Conservation (phyloP, 2,888 invertebrate species). For the Cremastobaeus sp. region DNA sequence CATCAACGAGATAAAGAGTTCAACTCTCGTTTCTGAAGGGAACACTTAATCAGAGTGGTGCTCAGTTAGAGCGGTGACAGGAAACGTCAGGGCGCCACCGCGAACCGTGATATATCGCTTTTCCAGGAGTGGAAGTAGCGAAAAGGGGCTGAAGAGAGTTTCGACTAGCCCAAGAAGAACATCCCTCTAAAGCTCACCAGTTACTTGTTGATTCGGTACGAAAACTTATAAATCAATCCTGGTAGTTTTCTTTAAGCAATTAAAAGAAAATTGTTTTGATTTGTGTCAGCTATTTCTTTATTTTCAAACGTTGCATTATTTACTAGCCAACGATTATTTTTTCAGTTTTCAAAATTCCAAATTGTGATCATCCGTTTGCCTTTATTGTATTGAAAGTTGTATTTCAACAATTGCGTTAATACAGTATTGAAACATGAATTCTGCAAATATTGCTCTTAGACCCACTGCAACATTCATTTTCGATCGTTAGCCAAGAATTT, state of each 20-base stretch:
- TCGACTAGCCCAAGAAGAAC: constrained; percentile 65
- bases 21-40: constrained; percentile 68
- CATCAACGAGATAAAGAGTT: constrained; percentile 68
- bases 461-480: constrained; percentile 1
- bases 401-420: too few species aligned
- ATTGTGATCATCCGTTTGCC: too few species aligned
- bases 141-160: constrained; percentile 61
- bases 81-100: constrained; percentile 69
- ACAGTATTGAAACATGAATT: constrained; percentile 12
- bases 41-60: constrained; percentile 75
- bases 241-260: not conserved
- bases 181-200: constrained; percentile 55
- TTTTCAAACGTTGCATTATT: too few species aligned
- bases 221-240: constrained; percentile 50
- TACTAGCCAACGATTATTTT: too few species aligned
- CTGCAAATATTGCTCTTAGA: not conserved
- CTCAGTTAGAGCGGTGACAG: constrained; percentile 75
- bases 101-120: constrained; percentile 63
- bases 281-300: too few species aligned
- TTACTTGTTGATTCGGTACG: constrained; percentile 73
- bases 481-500: constrained; percentile 40
- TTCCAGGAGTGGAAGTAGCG: constrained; percentile 62
- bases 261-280: too few species aligned
- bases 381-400: too few species aligned
- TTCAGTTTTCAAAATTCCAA: too few species aligned